phyloP scores from a whole-genome alignment of 2,888 invertebrate species.

The Diplazon laetatorius region DNA sequence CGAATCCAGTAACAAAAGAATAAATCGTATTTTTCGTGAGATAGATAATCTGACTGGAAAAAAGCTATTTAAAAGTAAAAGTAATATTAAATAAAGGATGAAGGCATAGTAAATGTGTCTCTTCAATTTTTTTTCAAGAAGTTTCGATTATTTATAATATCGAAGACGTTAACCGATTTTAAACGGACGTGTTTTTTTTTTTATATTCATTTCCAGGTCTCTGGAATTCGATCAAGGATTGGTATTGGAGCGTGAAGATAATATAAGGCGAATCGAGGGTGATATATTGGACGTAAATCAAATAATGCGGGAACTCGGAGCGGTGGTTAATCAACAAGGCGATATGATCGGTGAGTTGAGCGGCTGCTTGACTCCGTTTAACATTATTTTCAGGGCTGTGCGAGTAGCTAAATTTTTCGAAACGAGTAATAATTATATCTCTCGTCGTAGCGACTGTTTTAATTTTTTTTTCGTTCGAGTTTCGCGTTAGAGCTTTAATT shows the following conservation, averaged over 20 bases:
- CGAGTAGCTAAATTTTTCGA: no score
- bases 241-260: slow-evolving; percentile 90
- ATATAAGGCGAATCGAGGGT: slow-evolving; percentile 91
- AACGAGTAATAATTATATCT: no score
- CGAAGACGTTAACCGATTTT: neutral
- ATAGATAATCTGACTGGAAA: no score
- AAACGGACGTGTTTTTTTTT: neutral
- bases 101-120: no score
- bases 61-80: no score
- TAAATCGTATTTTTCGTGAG: no score
- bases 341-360: slow-evolving; percentile 87
- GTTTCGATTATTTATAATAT: neutral
- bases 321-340: slow-evolving; percentile 88
- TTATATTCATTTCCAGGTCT: slow-evolving; percentile 82
- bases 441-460: neutral
- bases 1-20: no score
- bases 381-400: neutral
- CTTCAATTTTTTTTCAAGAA: no score
- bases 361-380: slow-evolving; percentile 31
- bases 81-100: no score
- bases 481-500: no score
- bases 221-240: slow-evolving; percentile 92
- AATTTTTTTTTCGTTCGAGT: slow-evolving; percentile 12
- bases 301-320: slow-evolving; percentile 90
- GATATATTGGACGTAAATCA: slow-evolving; percentile 92